Conservation (phyloP, 1,140 invertebrate genomes). For the Neuroterus valhalla region DNA sequence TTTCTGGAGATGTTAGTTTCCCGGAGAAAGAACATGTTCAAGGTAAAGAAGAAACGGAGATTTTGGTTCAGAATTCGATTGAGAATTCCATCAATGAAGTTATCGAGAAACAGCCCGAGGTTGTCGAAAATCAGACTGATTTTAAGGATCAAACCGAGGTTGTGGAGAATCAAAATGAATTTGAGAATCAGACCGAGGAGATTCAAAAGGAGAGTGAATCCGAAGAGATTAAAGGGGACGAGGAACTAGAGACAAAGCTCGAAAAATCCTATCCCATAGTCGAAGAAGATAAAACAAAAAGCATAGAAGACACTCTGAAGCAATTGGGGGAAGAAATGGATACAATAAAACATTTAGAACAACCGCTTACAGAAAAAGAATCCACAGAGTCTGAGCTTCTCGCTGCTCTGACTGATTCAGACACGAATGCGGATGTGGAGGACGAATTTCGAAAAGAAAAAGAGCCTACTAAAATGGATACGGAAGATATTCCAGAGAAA, state of each 20-base stretch:
- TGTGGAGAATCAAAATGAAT: conserved; percentile 47
- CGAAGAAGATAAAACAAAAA: not conserved
- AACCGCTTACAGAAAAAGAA: not conserved
- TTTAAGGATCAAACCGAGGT: no score
- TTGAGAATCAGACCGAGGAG: conserved; percentile 1
- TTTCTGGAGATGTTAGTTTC: not conserved
- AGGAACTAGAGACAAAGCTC: not conserved
- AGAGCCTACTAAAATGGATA: not conserved
- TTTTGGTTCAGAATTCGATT: not conserved
- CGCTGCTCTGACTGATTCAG: conserved; percentile 1
- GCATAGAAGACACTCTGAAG: conserved; percentile 6
- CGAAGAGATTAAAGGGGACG: conserved; percentile 13
- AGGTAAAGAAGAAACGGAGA: not conserved
- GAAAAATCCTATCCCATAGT: not conserved
- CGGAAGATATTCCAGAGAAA: not conserved
- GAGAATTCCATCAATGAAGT: conserved; percentile 20
- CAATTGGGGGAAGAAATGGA: conserved; percentile 6
- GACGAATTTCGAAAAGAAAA: not conserved
- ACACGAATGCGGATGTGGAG: conserved; percentile 1
- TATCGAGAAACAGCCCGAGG: not conserved
- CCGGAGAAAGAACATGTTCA: not conserved
- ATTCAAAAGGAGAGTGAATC: not conserved
- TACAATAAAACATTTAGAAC: not conserved
- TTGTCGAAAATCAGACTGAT: no score
- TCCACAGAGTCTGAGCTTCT: conserved; percentile 9